These are phyloP conservation scores for Mobula hypostoma DNA, from an alignment of 2,113 vertebrate species.

Conservation along the genomic window DNA sequence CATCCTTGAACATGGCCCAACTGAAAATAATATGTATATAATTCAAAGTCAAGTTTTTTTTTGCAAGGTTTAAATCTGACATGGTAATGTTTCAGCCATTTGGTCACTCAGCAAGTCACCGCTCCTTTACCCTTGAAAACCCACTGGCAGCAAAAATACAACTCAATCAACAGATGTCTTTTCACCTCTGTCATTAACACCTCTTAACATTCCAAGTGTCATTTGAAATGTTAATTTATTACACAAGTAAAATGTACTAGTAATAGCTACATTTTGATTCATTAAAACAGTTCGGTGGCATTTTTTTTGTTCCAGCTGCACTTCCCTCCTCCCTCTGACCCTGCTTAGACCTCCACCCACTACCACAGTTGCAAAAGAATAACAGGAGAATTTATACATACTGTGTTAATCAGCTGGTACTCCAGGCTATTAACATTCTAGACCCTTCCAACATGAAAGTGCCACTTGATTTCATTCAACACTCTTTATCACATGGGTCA, in stretches of 20 bases:
- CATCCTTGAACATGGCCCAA: not conserved
- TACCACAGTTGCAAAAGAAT: slow-evolving; percentile 30
- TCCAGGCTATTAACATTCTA: slow-evolving; percentile 38
- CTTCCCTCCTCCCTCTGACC: slow-evolving; percentile 27
- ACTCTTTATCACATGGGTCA: slow-evolving; percentile 21
- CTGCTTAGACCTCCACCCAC: slow-evolving; percentile 23
- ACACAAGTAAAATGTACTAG: slow-evolving; percentile 12
- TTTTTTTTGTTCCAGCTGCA: slow-evolving; percentile 36
- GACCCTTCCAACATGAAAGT: slow-evolving; percentile 34
- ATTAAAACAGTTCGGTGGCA: slow-evolving; percentile 15
- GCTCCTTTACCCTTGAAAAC: slow-evolving; percentile 20
- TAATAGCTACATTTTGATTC: slow-evolving; percentile 30
- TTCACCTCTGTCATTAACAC: slow-evolving; percentile 35
- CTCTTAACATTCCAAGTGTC: slow-evolving; percentile 38
- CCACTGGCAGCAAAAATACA: slow-evolving; percentile 27
- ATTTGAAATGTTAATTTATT: slow-evolving; percentile 32
- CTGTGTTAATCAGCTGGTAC: slow-evolving; percentile 38
- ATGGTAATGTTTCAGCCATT: slow-evolving; percentile 26
- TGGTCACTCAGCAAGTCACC: slow-evolving; percentile 5
- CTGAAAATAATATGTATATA: not conserved
- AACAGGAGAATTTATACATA: slow-evolving; percentile 37
- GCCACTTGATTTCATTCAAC: slow-evolving; percentile 37
- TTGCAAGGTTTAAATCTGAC: not conserved
- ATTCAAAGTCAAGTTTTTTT: not conserved
- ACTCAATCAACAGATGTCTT: slow-evolving; percentile 33